Conservation (phyloP, 1,140 invertebrate genomes). For the Andricus grossulariae region DNA sequence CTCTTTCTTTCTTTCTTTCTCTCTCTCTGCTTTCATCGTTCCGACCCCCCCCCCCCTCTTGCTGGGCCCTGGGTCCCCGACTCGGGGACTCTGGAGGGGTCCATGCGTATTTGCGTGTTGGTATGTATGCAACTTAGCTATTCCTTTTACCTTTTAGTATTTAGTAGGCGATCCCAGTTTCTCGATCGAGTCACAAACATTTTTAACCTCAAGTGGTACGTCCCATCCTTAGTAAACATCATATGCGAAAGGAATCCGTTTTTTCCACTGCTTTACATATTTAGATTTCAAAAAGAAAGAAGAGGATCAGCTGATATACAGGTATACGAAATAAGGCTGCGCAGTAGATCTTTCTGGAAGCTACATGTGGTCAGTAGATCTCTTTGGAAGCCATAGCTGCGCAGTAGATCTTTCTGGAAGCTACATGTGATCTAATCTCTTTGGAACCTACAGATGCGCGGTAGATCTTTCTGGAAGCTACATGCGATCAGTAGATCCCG, state of each 20-base stretch:
- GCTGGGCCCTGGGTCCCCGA: conserved; percentile 30
- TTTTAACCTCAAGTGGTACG: not conserved
- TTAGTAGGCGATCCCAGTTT: conserved; percentile 6
- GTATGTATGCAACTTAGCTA: conserved; percentile 11
- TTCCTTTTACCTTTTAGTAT: conserved; percentile 18
- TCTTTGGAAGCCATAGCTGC: no score
- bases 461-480: no score
- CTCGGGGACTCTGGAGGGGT: not conserved
- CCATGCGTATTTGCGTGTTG: conserved; percentile 1
- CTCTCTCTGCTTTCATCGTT: conserved; percentile 26
- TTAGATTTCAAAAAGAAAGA: not conserved
- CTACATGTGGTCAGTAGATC: no score
- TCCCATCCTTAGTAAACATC: not conserved
- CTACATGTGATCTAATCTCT: no score
- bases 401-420: no score
- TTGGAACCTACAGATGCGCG: no score
- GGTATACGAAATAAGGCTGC: no score
- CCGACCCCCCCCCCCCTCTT: conserved; percentile 23
- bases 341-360: no score
- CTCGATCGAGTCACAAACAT: not conserved
- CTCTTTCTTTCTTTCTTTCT: conserved; percentile 41
- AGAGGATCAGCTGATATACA: not conserved
- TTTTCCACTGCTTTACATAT: not conserved
- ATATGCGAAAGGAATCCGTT: not conserved
- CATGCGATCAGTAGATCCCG: no score